Evolutionary conservation across 1,140 invertebrate genomes (phyloP), one percentile per base, ranked within the genome.

Genomic region (Drosophila kikkawai): DNA sequence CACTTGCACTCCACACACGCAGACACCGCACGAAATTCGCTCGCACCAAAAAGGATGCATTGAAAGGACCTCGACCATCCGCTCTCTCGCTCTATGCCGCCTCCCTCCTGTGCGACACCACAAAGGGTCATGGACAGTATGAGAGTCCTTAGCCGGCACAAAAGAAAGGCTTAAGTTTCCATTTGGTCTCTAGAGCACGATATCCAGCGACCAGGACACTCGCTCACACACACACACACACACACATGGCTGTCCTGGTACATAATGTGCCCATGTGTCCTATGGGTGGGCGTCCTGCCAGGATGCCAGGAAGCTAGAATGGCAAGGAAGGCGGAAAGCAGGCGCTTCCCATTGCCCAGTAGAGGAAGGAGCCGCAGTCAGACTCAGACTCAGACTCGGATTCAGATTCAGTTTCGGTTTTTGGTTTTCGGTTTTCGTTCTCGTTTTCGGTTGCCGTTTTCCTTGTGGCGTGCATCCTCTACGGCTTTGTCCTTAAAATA

Each of bases 91-190:
- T 22, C 39, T 11, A n/a, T 4, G 26, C 12, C 7, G 9, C 13
- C 22, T 9, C 13, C n/a, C 48, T 29, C 44, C 0, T 12, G 26
- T 42, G 17, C 45, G 22, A 42, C 79, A 84, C 82, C 76, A 88
- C 83, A 87, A 90, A 90, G 85, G 85, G 85, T 90, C 85, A 90
- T 86, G 85, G 85, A 90, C 85, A 90, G 86, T 81, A 90, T 90
- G 85, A 90, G 85, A 81, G 86, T 91, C 85, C 85, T 90, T 90
- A 91, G 85, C 68, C 42, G 85, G 86, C 82, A 91, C 86, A 90
- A 91, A 91, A 86, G 86, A 91, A 91, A 91, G 86, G 86, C 86
- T 91, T 91, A 91, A 91, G 86, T 91, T 91, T 91, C 86, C 86
- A 91, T 91, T 91, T 91, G 86, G 86, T 91, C 86, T 91, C 86